These are phyloP conservation scores for Drosophila suzukii DNA, from an alignment of 1,140 invertebrate species.

Conservation along the genomic window DNA sequence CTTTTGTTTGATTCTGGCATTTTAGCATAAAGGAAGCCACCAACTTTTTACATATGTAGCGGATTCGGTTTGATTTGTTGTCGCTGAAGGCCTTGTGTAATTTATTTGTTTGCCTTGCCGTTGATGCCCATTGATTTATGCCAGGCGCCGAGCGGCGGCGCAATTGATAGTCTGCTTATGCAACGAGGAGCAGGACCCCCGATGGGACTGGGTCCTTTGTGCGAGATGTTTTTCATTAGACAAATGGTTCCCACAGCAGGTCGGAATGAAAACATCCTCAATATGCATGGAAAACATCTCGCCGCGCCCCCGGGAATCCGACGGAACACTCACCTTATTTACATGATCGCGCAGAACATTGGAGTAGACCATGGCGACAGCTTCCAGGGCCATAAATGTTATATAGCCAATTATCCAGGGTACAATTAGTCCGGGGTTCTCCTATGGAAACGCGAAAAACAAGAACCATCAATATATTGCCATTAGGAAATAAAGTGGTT, in stretches of 20 bases:
- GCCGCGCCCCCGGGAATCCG: not conserved
- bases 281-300: constrained; percentile 64
- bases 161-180: constrained; percentile 37
- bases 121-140: constrained; percentile 71
- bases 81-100: constrained; percentile 56
- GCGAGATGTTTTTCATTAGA: constrained; percentile 55
- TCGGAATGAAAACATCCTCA: constrained; percentile 32
- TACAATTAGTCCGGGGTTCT: constrained; percentile 88
- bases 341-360: constrained; percentile 91
- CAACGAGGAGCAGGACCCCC: constrained; percentile 23
- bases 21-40: constrained; percentile 60
- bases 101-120: constrained; percentile 73
- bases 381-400: constrained; percentile 90
- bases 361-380: constrained; percentile 90
- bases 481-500: constrained; percentile 5
- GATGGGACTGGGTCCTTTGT: constrained; percentile 23
- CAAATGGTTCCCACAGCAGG: constrained; percentile 51
- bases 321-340: constrained; percentile 87
- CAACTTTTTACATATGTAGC: constrained; percentile 75
- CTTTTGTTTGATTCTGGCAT: constrained; percentile 69
- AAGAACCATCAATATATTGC: constrained; percentile 2
- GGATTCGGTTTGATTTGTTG: constrained; percentile 56
- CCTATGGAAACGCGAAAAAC: constrained; percentile 84
- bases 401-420: constrained; percentile 91
- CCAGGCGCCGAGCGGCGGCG: constrained; percentile 21